Evolutionary conservation across 2,113 vertebrate species (phyloP), one percentile per base, ranked within the genome.

Genomic region (Chionodraco myersi): DNA sequence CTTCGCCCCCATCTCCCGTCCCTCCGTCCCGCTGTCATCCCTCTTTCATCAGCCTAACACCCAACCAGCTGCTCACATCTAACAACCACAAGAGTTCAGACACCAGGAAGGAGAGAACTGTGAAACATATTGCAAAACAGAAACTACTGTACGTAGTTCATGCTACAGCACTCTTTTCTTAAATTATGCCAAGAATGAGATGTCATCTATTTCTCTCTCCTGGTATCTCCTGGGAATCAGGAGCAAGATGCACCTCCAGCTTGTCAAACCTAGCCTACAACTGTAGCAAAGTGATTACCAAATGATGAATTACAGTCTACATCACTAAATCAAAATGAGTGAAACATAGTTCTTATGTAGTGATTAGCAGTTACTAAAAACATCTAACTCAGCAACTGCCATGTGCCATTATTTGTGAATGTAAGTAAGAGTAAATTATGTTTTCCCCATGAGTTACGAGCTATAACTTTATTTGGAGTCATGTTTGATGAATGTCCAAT

Each of bases 51-150:
- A 79, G 82, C 59, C 70, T 75, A 79, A 82, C 75, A 44, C 79
- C 76, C 54, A 10, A 77, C 79, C 92, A 89, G 90, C 88, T 92
- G 91, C 85, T 92, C 83, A 64, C 72, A 58, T 86, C 79, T 36
- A 71, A 79, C 76, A 70, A 45, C 61, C 57, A 56, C 74, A 72
- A 59, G 81, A 65, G 64, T 79, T 81, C 77, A 83, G 54, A 58
- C 56, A 72, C 4, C 18, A 69, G n/a, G 47, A 72, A 14, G 49
- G 60, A 47, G 11, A 62, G 36, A 45, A 34, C 45, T 18, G 26
- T 21, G 60, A 34, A 58, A 41, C 69, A 64, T 76, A 73, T 63
- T 75, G 58, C 53, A 15, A 77, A 80, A 72, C 23, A 70, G 65
- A 16, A 72, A 52, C 59, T 36, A 41, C 36, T 41, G 36, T 7